A percentile compares a stretch with the other conserved stretches of the same genome.
These are phyloP conservation scores for Nannospalax galili DNA, from an alignment of 2,113 vertebrate species.

Conservation along the genomic window DNA sequence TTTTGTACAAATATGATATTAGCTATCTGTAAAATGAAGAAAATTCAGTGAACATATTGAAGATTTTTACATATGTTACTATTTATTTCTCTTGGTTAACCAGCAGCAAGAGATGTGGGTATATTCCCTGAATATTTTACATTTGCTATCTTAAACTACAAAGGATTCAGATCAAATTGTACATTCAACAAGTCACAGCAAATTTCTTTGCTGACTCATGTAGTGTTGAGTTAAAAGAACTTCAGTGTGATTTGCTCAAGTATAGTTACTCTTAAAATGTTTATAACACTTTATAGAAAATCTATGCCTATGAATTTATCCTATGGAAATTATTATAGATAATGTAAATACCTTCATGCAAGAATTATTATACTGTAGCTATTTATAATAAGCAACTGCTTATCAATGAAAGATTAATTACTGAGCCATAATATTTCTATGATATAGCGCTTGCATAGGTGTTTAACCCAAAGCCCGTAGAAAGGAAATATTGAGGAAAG, in stretches of 20 bases:
- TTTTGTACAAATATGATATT: background rate
- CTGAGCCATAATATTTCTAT: background rate
- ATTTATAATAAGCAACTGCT: constrained; percentile 7
- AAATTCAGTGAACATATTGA: background rate
- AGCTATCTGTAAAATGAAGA: constrained; percentile 25
- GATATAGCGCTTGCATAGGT: background rate
- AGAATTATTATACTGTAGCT: background rate
- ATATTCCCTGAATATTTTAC: background rate
- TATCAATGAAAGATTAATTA: constrained; percentile 2
- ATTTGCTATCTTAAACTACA: constrained; percentile 44
- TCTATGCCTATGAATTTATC: background rate
- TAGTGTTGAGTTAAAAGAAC: background rate
- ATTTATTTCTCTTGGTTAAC: constrained; percentile 27
- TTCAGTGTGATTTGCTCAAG: constrained; percentile 12
- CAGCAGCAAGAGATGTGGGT: background rate
- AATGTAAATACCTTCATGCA: background rate
- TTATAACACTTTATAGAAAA: background rate
- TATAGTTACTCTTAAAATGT: constrained; percentile 8
- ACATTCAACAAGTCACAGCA: background rate
- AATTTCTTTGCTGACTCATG: constrained; percentile 49
- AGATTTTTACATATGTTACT: background rate
- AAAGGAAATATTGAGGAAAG: background rate
- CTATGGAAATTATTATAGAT: background rate
- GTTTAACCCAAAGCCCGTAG: background rate
- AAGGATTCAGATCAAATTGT: background rate